phyloP scores from a whole-genome alignment of 2,888 invertebrate species.

The Theretra japonica region DNA sequence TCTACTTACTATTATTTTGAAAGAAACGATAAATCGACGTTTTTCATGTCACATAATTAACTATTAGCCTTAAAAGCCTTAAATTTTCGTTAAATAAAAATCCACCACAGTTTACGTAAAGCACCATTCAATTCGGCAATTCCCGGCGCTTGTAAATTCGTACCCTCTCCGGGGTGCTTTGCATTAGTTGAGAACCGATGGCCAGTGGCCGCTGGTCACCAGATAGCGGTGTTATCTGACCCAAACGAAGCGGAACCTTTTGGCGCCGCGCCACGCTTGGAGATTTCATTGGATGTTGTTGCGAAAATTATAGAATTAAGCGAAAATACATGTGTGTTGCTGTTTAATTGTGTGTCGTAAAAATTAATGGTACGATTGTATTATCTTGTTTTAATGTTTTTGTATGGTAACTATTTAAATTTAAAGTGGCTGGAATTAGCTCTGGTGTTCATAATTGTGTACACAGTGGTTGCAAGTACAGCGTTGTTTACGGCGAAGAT shows the following conservation, averaged over 20 bases:
- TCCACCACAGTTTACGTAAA: background rate
- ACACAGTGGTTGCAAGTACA: no score
- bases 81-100: background rate
- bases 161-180: background rate
- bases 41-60: no score
- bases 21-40: no score
- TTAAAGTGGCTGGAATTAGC: background rate
- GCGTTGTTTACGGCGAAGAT: no score
- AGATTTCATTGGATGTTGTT: slow-evolving; percentile 39
- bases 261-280: slow-evolving; percentile 53
- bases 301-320: slow-evolving; percentile 33
- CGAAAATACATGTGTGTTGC: slow-evolving; percentile 24
- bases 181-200: slow-evolving; percentile 24
- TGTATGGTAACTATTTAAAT: background rate
- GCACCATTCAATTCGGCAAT: background rate
- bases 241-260: slow-evolving; percentile 49
- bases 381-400: slow-evolving; percentile 14
- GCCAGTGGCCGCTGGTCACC: slow-evolving; percentile 34
- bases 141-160: background rate
- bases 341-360: slow-evolving; percentile 29
- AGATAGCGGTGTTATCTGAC: slow-evolving; percentile 54
- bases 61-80: no score
- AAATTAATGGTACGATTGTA: slow-evolving; percentile 25
- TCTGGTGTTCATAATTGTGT: background rate
- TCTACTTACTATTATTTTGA: no score